Percentiles rank a stretch among this genome's conserved stretches.
Conservation (phyloP, 2,113 vertebrate species). For the Lates calcarifer region DNA sequence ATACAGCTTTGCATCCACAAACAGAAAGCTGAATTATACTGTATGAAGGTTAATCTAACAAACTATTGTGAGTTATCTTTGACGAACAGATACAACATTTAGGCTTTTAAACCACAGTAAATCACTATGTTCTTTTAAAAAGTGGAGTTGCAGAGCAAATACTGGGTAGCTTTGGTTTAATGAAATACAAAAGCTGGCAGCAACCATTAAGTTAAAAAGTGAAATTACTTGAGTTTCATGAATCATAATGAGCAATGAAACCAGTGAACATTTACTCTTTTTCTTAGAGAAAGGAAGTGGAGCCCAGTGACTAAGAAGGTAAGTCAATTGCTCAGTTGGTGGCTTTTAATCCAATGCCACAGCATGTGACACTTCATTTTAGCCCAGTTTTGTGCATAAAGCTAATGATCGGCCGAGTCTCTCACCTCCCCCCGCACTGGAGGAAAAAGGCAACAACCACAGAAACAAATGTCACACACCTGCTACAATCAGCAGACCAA, state of each 20-base stretch:
- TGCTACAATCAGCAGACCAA: conserved; percentile 33
- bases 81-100: background rate
- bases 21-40: background rate
- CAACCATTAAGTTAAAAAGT: background rate
- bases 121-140: background rate
- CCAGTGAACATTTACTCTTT: background rate
- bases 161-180: background rate
- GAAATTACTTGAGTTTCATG: background rate
- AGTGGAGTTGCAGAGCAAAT: background rate
- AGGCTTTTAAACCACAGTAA: background rate
- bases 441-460: conserved; percentile 28
- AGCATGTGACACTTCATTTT: conserved; percentile 3
- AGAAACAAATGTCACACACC: conserved; percentile 33
- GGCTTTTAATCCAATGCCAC: conserved; percentile 23
- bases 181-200: background rate
- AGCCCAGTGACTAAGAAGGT: conserved; percentile 24
- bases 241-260: background rate
- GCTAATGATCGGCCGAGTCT: background rate
- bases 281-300: background rate
- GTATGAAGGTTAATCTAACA: background rate
- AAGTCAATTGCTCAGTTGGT: conserved; percentile 9
- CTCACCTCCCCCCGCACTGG: background rate
- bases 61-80: background rate
- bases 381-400: background rate
- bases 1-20: background rate